phyloP scores from a whole-genome alignment of 2,888 invertebrate genomes.

The Hedya salicella region DNA sequence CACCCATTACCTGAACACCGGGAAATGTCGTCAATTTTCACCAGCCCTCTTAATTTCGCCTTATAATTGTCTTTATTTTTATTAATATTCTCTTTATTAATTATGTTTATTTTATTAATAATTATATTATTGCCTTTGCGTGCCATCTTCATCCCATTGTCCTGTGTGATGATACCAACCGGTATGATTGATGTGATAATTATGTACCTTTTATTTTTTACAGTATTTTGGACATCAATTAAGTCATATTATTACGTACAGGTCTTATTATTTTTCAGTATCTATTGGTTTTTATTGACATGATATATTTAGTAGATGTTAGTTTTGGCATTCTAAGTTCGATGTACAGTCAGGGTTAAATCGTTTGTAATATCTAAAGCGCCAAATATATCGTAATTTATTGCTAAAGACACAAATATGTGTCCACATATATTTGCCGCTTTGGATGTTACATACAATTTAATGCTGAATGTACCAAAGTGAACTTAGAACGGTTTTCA shows the following conservation, averaged over 20 bases:
- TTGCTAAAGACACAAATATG: no score
- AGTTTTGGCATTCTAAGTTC: slow-evolving; percentile 14
- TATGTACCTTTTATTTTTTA: slow-evolving; percentile 37
- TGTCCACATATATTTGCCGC: no score
- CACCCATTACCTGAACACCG: slow-evolving; percentile 66
- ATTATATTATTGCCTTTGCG: slow-evolving; percentile 30
- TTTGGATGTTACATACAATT: no score
- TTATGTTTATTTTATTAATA: slow-evolving; percentile 28
- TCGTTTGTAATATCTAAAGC: no score
- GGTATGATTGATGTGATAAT: slow-evolving; percentile 13
- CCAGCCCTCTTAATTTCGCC: slow-evolving; percentile 52
- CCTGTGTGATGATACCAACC: slow-evolving; percentile 13
- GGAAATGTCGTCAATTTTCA: slow-evolving; percentile 76
- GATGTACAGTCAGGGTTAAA: no score
- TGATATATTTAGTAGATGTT: slow-evolving; percentile 12
- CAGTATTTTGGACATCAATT: slow-evolving; percentile 32
- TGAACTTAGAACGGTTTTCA: slow-evolving; percentile 2
- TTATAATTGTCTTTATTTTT: slow-evolving; percentile 43
- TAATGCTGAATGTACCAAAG: slow-evolving; percentile 1
- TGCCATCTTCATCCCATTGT: slow-evolving; percentile 25
- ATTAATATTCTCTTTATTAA: slow-evolving; percentile 44
- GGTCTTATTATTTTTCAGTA: slow-evolving; percentile 7
- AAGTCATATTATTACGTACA: slow-evolving; percentile 1
- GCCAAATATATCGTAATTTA: no score
- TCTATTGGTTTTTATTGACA: slow-evolving; percentile 14